phyloP scores from a whole-genome alignment of 1,140 invertebrate species.

The Brachystomella parvula region DNA sequence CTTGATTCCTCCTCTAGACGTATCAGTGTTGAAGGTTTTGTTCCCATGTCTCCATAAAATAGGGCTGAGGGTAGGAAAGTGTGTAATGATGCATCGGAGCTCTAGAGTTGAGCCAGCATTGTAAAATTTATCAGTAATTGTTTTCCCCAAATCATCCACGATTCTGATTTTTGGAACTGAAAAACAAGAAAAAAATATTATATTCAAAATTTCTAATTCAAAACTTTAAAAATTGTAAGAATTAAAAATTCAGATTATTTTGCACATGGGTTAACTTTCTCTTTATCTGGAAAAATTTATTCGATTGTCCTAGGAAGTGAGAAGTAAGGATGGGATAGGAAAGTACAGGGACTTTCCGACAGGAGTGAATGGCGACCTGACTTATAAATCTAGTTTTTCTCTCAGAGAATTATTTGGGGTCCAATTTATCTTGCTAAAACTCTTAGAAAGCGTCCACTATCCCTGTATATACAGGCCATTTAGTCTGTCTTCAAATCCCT shows the following conservation, averaged over 20 bases:
- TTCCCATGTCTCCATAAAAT: slow-evolving; percentile 70
- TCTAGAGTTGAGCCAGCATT: slow-evolving; percentile 79
- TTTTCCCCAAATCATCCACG: slow-evolving; percentile 65
- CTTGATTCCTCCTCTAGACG: slow-evolving; percentile 73
- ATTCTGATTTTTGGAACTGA: slow-evolving; percentile 75
- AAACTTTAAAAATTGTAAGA: neutral
- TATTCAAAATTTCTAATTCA: neutral
- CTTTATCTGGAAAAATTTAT: neutral
- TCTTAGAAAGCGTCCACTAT: neutral
- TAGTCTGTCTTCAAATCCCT: slow-evolving; percentile 13
- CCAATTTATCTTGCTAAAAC: slow-evolving; percentile 32
- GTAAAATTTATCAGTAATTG: slow-evolving; percentile 74
- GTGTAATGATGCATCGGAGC: slow-evolving; percentile 69
- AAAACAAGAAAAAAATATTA: slow-evolving; percentile 39
- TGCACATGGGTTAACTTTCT: slow-evolving; percentile 6
- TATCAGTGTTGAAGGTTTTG: slow-evolving; percentile 73
- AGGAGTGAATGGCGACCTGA: slow-evolving; percentile 6
- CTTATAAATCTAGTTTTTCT: slow-evolving; percentile 30
- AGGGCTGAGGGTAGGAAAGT: slow-evolving; percentile 59
- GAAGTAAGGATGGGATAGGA: neutral
- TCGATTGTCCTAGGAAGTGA: neutral
- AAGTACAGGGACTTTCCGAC: neutral
- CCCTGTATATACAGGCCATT: neutral
- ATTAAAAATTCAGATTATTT: neutral
- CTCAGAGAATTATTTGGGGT: slow-evolving; percentile 23